phyloP scores from a whole-genome alignment of 2,113 vertebrate genomes.

The Condylura cristata region DNA sequence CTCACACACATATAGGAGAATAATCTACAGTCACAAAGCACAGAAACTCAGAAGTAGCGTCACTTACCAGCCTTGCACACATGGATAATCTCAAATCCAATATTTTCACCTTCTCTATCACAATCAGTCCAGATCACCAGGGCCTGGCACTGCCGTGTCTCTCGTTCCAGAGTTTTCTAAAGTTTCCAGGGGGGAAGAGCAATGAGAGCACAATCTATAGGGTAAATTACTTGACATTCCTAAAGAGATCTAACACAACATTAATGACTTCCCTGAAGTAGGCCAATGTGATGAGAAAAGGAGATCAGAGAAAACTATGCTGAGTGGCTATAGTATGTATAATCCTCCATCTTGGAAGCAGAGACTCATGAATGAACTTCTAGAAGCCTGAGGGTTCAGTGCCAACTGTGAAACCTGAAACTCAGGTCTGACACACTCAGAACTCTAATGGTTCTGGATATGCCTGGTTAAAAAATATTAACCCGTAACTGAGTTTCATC shows the following conservation, averaged over 20 bases:
- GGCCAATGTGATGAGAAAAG: background rate
- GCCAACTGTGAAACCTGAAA: background rate
- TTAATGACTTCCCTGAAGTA: background rate
- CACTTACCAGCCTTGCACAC: slow-evolving; percentile 96
- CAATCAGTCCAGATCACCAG: slow-evolving; percentile 98
- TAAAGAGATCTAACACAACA: background rate
- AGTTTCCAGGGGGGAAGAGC: background rate
- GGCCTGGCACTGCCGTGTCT: slow-evolving; percentile 92
- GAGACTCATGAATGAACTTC: background rate
- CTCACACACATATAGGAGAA: background rate
- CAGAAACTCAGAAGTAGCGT: background rate
- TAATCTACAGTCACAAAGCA: background rate
- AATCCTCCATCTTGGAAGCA: background rate
- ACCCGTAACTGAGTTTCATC: background rate
- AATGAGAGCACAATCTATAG: background rate
- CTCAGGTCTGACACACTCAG: background rate
- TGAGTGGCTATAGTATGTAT: no score
- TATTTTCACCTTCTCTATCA: slow-evolving; percentile 98
- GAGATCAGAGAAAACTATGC: background rate
- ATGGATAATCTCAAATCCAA: slow-evolving; percentile 96
- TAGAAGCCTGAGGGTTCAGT: background rate
- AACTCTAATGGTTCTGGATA: background rate
- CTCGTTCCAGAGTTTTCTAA: slow-evolving; percentile 94
- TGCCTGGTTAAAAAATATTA: background rate
- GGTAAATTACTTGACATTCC: background rate